Conservation (phyloP, 2,113 vertebrate genomes). For the Albula glossodonta region DNA sequence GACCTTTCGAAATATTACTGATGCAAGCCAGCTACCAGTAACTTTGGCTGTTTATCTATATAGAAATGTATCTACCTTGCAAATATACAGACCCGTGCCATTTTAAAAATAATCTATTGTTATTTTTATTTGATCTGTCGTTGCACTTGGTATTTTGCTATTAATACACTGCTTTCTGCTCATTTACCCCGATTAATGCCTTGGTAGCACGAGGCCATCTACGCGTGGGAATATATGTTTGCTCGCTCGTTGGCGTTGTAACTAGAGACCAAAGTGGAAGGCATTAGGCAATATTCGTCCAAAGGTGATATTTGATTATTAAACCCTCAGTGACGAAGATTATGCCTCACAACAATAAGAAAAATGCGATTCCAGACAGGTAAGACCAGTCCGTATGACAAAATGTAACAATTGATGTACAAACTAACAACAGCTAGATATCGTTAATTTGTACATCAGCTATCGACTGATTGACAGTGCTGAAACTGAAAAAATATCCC, state of each 20-base stretch:
- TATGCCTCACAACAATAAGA: slow-evolving; percentile 36
- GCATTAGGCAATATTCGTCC: not conserved
- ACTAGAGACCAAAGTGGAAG: not conserved
- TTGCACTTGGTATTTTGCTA: not conserved
- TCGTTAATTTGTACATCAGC: too few relatives aligned
- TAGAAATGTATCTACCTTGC: too few relatives aligned
- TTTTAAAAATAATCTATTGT: not conserved
- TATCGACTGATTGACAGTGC: too few relatives aligned
- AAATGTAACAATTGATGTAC: not conserved
- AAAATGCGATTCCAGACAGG: slow-evolving; percentile 54
- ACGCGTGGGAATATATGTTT: not conserved
- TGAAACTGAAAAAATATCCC: too few relatives aligned
- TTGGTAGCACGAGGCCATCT: not conserved
- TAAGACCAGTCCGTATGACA: slow-evolving; percentile 9
- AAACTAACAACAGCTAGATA: too few relatives aligned
- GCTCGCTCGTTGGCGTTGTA: not conserved
- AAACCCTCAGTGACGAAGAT: slow-evolving; percentile 5
- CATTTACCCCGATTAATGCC: not conserved
- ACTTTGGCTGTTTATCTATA: not conserved
- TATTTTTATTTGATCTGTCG: not conserved
- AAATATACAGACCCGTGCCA: not conserved
- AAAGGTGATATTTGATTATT: not conserved
- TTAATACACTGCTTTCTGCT: not conserved
- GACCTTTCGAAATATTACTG: too few relatives aligned
- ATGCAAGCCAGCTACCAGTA: too few relatives aligned